A percentile compares a stretch with the other conserved stretches of the same genome.
These are phyloP conservation scores for Melopsittacus undulatus DNA, from an alignment of 2,797 vertebrate genomes.

Conservation along the genomic window DNA sequence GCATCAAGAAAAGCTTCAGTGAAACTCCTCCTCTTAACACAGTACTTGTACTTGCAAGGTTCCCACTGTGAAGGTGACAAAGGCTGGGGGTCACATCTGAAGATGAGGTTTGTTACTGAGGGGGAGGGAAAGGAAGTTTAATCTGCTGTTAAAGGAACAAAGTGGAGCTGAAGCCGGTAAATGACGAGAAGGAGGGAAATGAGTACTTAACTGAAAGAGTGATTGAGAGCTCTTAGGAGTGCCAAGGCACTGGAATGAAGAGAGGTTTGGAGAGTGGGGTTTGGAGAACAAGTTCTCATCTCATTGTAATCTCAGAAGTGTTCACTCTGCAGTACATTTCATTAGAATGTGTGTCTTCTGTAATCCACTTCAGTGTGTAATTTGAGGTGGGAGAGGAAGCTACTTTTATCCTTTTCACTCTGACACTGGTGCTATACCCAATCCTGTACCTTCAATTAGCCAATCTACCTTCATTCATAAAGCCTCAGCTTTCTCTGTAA, in stretches of 20 bases:
- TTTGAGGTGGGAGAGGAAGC: not conserved
- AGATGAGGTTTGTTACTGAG: not conserved
- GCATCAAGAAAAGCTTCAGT: not conserved
- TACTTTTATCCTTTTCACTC: not conserved
- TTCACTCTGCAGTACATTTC: not conserved
- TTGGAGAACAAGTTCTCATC: not conserved
- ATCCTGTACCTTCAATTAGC: not conserved
- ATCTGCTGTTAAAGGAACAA: not conserved
- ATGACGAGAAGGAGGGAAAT: not conserved
- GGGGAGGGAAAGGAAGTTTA: not conserved
- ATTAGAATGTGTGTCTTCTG: not conserved
- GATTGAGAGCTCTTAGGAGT: conserved; percentile 13
- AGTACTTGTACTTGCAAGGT: not conserved
- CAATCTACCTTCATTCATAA: not conserved
- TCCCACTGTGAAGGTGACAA: not conserved
- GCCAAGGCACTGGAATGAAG: not conserved
- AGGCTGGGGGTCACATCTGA: not conserved
- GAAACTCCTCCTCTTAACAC: not conserved
- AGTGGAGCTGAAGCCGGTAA: not conserved
- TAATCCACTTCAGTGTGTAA: not conserved
- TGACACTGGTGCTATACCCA: not conserved
- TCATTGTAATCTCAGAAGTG: not conserved
- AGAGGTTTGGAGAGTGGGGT: not conserved
- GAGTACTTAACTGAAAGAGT: not conserved
- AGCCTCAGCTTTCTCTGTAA: not conserved